Evolutionary conservation across 2,113 vertebrate species (phyloP).

Genomic region (Isurus oxyrinchus): DNA sequence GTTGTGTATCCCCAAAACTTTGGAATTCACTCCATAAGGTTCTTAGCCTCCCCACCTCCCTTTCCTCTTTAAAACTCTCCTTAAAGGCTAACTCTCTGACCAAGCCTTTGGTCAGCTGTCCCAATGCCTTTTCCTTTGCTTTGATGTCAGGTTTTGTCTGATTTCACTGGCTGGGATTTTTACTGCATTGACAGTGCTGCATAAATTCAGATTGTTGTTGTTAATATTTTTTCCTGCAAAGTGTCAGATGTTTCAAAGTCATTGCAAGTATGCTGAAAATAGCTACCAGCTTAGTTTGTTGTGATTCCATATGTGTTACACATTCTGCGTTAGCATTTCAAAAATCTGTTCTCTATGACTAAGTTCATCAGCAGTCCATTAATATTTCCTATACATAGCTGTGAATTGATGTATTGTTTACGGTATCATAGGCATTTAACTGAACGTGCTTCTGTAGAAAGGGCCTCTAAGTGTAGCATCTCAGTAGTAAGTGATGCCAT

Average conservation of each 20-base stretch:
- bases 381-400: neutral
- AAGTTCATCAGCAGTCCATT: slow-evolving; percentile 1
- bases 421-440: neutral
- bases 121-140: neutral
- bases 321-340: neutral
- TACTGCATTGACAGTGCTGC: neutral
- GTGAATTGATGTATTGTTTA: neutral
- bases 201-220: neutral
- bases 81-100: neutral
- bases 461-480: neutral
- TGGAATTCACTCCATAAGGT: neutral
- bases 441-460: neutral
- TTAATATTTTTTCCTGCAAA: neutral
- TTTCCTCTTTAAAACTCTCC: neutral
- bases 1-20: neutral
- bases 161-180: neutral
- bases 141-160: neutral
- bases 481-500: neutral
- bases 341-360: slow-evolving; percentile 23
- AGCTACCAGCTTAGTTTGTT: neutral
- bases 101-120: neutral
- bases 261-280: neutral
- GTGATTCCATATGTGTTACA: too few relatives aligned
- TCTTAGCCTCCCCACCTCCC: neutral
- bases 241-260: neutral